Base-by-base conservation (phyloP, 35 echinoderm and acorn worm genomes). In the Chiridota heheva region DNA sequence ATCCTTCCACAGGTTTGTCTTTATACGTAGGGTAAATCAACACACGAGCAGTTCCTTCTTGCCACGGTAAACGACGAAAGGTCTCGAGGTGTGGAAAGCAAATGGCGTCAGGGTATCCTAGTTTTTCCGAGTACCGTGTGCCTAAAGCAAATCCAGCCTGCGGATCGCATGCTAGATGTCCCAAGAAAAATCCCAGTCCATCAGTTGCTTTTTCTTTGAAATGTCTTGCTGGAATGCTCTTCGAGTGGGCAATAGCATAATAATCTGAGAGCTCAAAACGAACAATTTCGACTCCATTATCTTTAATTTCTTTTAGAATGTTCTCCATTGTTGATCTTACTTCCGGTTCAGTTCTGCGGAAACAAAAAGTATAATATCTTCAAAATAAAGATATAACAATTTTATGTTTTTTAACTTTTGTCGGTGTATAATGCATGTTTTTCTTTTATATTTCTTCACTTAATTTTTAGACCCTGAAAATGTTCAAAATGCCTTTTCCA, bases 201-300 rank as follows among this genome's bases (percentile, higher is more conserved):
- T 34, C 40, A 37, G 32, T 8, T 34, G 30, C 67, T 37, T 71
- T 71, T 27, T 40, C 24, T 16, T 47, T 12, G 34, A 76, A 76
- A 55, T 76, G 40, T n/a, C 44, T 7, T 7, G 72, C 41, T 18
- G 40, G 4, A 25, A 76, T 56, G 4, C 7, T 32, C 34, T 55
- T 76, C 4, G 15, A 42, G 7, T 32, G 27, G 36, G 32, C 12
- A 17, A 42, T 72, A 72, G 27, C 68, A 40, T 42, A 20, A 26
- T 58, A 18, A 33, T 76, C 72, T 5, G n/a, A 7, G 20, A 55
- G 5, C 34, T 76, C 72, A 57, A 76, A 76, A 27, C 72, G 72
- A 4, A 76, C 44, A 31, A 56, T 16, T 30, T 55, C n/a, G 29
- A 76, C 33, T 5, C 57, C 32, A 58, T 26, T 40, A 28, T 29